These are phyloP conservation scores for Aspidoscelis tigris DNA, from an alignment of 2,113 vertebrate genomes.

Conservation along the genomic window DNA sequence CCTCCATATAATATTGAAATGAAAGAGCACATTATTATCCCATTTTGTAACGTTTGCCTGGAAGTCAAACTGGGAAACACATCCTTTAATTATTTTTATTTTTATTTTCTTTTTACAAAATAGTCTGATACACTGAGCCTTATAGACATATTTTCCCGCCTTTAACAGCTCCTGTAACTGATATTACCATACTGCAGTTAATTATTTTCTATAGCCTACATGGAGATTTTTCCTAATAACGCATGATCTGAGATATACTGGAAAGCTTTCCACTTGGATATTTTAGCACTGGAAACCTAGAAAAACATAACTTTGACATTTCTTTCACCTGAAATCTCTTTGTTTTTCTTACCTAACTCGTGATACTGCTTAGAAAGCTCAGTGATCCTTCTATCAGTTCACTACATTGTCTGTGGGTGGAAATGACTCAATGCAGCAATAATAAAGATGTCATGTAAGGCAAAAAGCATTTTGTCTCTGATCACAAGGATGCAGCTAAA, in stretches of 20 bases:
- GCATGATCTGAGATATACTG: not conserved
- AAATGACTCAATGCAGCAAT: no score
- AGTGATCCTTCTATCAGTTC: not conserved
- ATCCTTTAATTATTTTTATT: conserved; percentile 45
- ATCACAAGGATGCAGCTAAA: no score
- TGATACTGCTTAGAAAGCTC: not conserved
- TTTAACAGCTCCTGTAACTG: not conserved
- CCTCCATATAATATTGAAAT: conserved; percentile 76
- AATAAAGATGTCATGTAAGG: no score
- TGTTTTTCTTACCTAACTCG: conserved; percentile 3
- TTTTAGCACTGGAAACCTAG: not conserved
- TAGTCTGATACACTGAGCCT: conserved; percentile 42
- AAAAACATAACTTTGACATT: not conserved
- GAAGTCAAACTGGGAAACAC: conserved; percentile 73
- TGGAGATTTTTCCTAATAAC: not conserved
- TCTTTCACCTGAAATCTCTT: conserved; percentile 2
- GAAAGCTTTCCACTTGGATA: conserved; percentile 3
- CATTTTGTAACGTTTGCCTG: conserved; percentile 75
- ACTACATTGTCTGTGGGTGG: not conserved
- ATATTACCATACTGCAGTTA: conserved; percentile 6
- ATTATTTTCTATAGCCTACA: not conserved
- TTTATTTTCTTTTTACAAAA: conserved; percentile 44
- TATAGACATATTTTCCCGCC: not conserved
- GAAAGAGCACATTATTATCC: conserved; percentile 76
- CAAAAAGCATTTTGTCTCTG: no score